Evolutionary conservation across 2,797 vertebrate species (phyloP), one percentile per base, ranked within the genome.

Genomic region (Loriculus beryllinus): DNA sequence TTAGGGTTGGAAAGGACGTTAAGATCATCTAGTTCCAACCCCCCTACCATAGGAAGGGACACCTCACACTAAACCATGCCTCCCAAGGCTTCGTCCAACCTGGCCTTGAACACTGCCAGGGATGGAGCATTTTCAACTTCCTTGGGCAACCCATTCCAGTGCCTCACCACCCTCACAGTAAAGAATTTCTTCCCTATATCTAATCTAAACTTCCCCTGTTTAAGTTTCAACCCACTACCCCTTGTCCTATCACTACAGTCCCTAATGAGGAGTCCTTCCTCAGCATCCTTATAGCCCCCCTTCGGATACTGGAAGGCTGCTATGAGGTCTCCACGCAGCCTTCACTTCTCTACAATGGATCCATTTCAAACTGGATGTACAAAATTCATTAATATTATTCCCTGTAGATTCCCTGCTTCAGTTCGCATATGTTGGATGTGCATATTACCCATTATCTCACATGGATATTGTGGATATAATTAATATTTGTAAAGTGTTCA

Each of bases 401-500:
- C 42, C 25, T 67, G 9, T 33, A 67, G 47, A 75, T 13, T 90
- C 12, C 18, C 9, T 22, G 12, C 25, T 88, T 91, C 31, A 65
- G 42, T 22, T 71, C 0, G 0, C 33, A 17, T 83, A 75, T 81
- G 22, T 59, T 29, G 22, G 42, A 18, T 79, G 59, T 12, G 12
- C 57, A 31, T 71, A 89, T 79, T 77, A 3, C 10, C 47, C 57
- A 42, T 83, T 23, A 56, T 39, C 74, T 91, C 39, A 88, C 29
- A 40, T 33, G 23, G 29, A 79, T 84, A 40, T 56, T 67, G 59
- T 63, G 70, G 26, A 39, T 75, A 82, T 76, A 79, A 86, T 88
- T 84, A 83, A 79, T 95, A 81, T 83, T 91, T 95, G 20, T 91
- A 77, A 76, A 65, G 37, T 43, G 92, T 88, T 95, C 47, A 76